Conservation (phyloP, 2,888 invertebrate species). For the Dolichomitus sp. region DNA sequence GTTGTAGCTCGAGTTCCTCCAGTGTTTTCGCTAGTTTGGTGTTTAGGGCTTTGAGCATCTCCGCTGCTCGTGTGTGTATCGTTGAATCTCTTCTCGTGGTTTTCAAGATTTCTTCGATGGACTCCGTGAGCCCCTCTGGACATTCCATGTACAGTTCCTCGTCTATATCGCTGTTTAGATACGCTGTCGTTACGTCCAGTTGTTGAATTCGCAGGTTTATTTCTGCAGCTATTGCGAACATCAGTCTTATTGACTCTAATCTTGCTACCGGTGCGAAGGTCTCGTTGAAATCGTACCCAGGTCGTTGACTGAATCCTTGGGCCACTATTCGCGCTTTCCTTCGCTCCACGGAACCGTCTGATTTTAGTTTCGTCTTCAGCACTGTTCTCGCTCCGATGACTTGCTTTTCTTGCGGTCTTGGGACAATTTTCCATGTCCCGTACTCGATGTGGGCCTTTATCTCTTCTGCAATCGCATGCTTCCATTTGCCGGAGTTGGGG, state of each 20-base stretch:
- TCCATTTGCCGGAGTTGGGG: not conserved
- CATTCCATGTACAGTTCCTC: conserved; percentile 36
- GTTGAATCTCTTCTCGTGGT: not conserved
- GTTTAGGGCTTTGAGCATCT: not conserved
- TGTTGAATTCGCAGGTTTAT: conserved; percentile 4
- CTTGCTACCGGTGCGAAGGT: conserved; percentile 52
- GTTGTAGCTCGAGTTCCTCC: no score
- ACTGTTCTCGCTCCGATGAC: conserved; percentile 1
- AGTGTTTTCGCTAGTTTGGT: no score
- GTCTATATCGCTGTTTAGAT: conserved; percentile 21
- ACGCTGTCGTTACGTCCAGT: conserved; percentile 43
- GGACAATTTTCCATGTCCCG: not conserved
- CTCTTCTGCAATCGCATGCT: not conserved
- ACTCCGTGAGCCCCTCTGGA: conserved; percentile 15
- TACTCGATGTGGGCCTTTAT: not conserved
- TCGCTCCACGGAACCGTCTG: conserved; percentile 3
- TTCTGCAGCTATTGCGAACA: not conserved
- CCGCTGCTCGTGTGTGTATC: not conserved
- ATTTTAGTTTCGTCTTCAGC: conserved; percentile 20
- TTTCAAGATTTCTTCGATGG: conserved; percentile 1
- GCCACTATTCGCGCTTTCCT: conserved; percentile 18
- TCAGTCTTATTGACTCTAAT: not conserved
- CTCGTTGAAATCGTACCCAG: conserved; percentile 31
- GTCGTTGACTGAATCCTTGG: conserved; percentile 28
- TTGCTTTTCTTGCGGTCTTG: not conserved